Evolutionary conservation across 2,797 vertebrate species (phyloP).

Genomic region (Saxicola maurus): DNA sequence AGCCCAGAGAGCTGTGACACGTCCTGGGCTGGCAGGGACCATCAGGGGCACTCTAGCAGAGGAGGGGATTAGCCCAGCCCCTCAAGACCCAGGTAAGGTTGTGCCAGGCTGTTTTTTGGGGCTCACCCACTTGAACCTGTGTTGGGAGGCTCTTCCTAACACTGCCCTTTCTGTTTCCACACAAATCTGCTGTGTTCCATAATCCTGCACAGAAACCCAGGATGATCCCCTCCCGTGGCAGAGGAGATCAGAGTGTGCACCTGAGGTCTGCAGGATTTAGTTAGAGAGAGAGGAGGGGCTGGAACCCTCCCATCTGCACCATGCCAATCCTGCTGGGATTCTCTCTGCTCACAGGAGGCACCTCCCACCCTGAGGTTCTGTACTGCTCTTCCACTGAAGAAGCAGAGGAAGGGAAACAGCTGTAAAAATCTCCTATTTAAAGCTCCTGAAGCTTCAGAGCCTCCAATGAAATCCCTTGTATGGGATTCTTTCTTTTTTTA

Average conservation of each 20-base stretch:
- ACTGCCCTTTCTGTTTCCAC: not conserved
- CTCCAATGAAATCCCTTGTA: slow-evolving; percentile 27
- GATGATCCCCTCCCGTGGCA: not conserved
- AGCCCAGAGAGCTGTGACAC: not conserved
- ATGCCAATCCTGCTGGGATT: not conserved
- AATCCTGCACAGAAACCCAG: not conserved
- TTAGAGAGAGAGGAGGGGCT: not conserved
- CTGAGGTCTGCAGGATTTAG: not conserved
- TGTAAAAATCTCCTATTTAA: slow-evolving; percentile 51
- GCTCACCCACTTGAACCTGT: not conserved
- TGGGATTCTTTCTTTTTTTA: not conserved
- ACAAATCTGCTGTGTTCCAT: not conserved
- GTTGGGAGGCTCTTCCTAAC: not conserved
- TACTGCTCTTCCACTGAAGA: not conserved
- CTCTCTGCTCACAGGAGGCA: not conserved
- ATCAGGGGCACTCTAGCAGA: not conserved
- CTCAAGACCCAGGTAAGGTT: not conserved
- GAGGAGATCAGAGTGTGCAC: not conserved
- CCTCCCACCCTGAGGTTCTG: not conserved
- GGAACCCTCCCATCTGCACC: not conserved
- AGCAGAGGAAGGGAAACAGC: slow-evolving; percentile 16
- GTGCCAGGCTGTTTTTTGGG: not conserved
- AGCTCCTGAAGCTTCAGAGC: slow-evolving; percentile 22
- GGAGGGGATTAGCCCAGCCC: not conserved
- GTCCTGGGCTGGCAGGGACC: not conserved